Conservation (phyloP, 2,797 vertebrate species). For the Sebastes kiyomatsui region DNA sequence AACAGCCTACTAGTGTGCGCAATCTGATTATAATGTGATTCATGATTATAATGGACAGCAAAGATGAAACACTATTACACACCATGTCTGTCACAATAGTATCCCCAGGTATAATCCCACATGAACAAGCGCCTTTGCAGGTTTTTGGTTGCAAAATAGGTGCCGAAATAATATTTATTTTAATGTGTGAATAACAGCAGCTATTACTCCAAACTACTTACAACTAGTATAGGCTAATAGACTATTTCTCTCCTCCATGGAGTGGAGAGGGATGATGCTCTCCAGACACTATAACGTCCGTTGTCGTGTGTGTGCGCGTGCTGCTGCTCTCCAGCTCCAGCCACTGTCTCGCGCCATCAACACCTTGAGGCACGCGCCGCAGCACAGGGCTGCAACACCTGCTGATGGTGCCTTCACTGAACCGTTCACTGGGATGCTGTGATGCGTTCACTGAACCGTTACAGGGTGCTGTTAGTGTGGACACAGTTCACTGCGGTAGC, state of each 20-base stretch:
- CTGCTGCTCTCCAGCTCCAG: conserved; percentile 53
- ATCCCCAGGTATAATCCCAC: too few relatives aligned
- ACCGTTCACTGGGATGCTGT: background rate
- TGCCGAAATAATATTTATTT: background rate
- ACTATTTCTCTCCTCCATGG: background rate
- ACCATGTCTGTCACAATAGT: background rate
- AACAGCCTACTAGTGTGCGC: background rate
- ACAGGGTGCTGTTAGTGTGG: background rate
- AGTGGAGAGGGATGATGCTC: background rate
- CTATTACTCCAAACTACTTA: background rate
- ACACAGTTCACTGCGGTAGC: background rate
- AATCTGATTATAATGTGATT: background rate
- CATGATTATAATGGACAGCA: conserved; percentile 12
- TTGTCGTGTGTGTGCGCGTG: background rate
- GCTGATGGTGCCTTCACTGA: background rate
- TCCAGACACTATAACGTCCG: background rate
- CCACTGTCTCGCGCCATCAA: conserved; percentile 29
- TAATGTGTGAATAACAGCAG: background rate
- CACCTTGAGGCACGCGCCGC: conserved; percentile 49
- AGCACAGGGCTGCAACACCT: background rate
- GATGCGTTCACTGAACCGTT: background rate
- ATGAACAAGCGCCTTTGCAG: background rate
- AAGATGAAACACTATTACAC: conserved; percentile 12
- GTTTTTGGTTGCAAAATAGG: background rate
- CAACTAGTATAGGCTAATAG: too few relatives aligned